These are phyloP conservation scores for Dromas ardeola DNA, from an alignment of 2,113 vertebrate species.

Conservation along the genomic window DNA sequence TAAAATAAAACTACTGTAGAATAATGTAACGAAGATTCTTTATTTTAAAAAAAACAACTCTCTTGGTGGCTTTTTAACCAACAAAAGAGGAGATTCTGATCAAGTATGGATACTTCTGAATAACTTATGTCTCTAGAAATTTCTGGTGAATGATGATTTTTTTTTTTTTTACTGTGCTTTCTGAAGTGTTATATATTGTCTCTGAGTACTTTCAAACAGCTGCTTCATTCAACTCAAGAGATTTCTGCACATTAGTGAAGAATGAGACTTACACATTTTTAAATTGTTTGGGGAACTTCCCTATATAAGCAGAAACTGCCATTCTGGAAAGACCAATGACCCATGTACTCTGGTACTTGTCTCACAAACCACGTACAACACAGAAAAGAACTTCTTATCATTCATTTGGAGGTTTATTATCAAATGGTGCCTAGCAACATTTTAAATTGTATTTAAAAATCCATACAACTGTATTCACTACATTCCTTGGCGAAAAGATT, in stretches of 20 bases:
- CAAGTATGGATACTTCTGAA: background rate
- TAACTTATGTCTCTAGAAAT: background rate
- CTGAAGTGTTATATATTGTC: background rate
- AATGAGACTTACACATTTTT: background rate
- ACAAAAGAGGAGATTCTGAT: background rate
- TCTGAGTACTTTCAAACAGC: background rate
- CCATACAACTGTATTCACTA: background rate
- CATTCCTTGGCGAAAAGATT: background rate
- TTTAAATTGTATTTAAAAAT: background rate
- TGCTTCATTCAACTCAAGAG: background rate
- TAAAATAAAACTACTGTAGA: background rate
- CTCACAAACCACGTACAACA: background rate
- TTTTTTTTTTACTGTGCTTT: background rate
- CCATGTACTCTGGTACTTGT: background rate
- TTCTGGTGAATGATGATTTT: background rate
- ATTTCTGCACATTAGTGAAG: background rate
- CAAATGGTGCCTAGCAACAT: background rate
- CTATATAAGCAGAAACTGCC: background rate
- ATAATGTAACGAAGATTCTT: background rate
- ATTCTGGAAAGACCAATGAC: background rate
- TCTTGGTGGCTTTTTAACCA: background rate
- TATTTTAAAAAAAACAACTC: background rate
- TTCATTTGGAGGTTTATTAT: background rate
- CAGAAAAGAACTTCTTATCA: background rate
- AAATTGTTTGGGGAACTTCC: background rate